phyloP scores from a whole-genome alignment of 2,888 invertebrate species.

The Hartigia nigra region DNA sequence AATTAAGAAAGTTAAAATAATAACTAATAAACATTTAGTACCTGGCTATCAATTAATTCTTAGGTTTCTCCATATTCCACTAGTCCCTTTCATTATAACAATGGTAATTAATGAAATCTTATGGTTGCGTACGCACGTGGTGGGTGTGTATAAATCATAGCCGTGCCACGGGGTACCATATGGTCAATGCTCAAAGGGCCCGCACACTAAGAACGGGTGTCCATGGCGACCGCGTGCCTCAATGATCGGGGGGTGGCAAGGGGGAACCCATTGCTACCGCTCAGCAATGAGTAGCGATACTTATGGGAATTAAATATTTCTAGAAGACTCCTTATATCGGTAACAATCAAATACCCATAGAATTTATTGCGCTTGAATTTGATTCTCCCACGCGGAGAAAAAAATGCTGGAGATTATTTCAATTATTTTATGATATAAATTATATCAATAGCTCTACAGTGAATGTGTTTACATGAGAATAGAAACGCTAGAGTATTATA shows the following conservation, averaged over 20 bases:
- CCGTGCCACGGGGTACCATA: constrained; percentile 42
- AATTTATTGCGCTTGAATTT: too few species aligned
- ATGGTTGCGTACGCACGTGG: constrained; percentile 35
- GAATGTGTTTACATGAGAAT: too few species aligned
- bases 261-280: constrained; percentile 6
- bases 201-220: constrained; percentile 34
- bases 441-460: too few species aligned
- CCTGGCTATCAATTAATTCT: constrained; percentile 23
- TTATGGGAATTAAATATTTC: constrained; percentile 1
- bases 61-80: neutral
- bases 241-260: constrained; percentile 1
- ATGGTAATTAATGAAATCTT: constrained; percentile 53
- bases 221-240: constrained; percentile 38
- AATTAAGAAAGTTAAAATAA: too few species aligned
- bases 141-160: constrained; percentile 53
- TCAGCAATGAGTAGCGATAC: neutral
- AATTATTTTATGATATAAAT: too few species aligned
- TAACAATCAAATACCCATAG: too few species aligned
- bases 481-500: too few species aligned
- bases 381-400: too few species aligned
- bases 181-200: constrained; percentile 48
- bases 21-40: too few species aligned
- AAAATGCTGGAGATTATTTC: too few species aligned
- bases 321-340: neutral
- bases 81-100: constrained; percentile 15